Conservation (phyloP, 2,113 vertebrate genomes). For the Myotis yumanensis region DNA sequence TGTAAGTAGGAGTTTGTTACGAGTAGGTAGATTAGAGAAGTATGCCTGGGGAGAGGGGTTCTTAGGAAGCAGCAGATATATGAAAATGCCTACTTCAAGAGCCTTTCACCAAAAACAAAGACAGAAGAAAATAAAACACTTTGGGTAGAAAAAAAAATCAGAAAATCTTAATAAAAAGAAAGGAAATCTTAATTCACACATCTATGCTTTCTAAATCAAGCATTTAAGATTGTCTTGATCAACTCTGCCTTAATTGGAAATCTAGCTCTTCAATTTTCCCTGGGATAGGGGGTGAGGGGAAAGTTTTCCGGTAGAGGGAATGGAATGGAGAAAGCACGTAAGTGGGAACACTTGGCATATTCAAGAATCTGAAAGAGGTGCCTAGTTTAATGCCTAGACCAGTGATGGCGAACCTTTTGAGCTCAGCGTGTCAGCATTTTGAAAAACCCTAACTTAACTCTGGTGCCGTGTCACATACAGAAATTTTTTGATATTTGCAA, state of each 20-base stretch:
- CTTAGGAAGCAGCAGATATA: background rate
- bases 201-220: constrained; percentile 15
- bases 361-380: constrained; percentile 9
- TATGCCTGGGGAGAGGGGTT: background rate
- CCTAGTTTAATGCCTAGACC: background rate
- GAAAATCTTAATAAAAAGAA: background rate
- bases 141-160: background rate
- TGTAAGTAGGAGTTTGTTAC: background rate
- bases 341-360: background rate
- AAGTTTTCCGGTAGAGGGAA: background rate
- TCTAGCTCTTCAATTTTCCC: background rate
- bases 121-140: background rate
- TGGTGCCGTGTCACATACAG: too few species aligned
- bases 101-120: background rate
- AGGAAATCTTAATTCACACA: constrained; percentile 40
- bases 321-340: background rate
- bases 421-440: too few species aligned
- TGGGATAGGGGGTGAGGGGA: background rate
- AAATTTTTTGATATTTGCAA: too few species aligned
- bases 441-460: too few species aligned
- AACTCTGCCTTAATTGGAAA: constrained; percentile 3
- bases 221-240: background rate
- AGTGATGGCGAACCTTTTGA: too few species aligned
- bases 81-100: background rate
- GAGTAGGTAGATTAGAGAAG: background rate